Evolutionary conservation across 2,888 invertebrate genomes (phyloP).

Genomic region (Nephrotoma flavescens): DNA sequence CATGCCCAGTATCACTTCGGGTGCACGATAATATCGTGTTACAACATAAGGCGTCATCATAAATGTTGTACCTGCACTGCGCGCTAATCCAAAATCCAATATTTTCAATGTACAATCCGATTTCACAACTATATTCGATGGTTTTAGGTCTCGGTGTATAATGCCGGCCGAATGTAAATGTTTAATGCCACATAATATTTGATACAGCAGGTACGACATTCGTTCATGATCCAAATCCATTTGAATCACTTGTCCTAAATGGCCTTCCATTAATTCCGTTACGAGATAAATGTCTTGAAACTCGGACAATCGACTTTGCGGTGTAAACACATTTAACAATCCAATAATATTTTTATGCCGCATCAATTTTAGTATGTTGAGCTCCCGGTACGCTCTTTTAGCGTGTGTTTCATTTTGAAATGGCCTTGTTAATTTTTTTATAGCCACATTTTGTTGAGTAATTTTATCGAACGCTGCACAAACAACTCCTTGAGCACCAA

Average conservation of each 20-base stretch:
- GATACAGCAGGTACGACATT: constrained; percentile 98
- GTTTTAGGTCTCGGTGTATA: constrained; percentile 98
- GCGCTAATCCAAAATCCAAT: constrained; percentile 94
- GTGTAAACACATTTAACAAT: constrained; percentile 96
- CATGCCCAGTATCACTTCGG: constrained; percentile 97
- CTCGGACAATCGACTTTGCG: constrained; percentile 92
- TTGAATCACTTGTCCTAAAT: constrained; percentile 98
- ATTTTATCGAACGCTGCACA: constrained; percentile 92
- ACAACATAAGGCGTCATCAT: constrained; percentile 99
- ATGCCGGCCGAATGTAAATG: constrained; percentile 98
- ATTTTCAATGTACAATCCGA: constrained; percentile 99
- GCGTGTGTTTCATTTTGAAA: constrained; percentile 99
- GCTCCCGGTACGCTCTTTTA: constrained; percentile 97
- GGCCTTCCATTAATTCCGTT: constrained; percentile 99
- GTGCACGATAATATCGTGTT: constrained; percentile 96
- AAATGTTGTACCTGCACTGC: constrained; percentile 95
- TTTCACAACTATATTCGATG: constrained; percentile 99
- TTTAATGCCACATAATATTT: constrained; percentile 99
- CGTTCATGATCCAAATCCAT: constrained; percentile 99
- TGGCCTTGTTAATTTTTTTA: constrained; percentile 97
- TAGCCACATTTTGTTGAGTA: constrained; percentile 93
- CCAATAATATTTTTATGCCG: constrained; percentile 99
- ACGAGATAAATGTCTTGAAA: constrained; percentile 99
- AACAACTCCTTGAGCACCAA: no score
- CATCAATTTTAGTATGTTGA: constrained; percentile 99